Percentiles rank a stretch among this genome's conserved stretches.
These are phyloP conservation scores for Salticus scenicus DNA, from an alignment of 2,888 invertebrate species.

Conservation along the genomic window DNA sequence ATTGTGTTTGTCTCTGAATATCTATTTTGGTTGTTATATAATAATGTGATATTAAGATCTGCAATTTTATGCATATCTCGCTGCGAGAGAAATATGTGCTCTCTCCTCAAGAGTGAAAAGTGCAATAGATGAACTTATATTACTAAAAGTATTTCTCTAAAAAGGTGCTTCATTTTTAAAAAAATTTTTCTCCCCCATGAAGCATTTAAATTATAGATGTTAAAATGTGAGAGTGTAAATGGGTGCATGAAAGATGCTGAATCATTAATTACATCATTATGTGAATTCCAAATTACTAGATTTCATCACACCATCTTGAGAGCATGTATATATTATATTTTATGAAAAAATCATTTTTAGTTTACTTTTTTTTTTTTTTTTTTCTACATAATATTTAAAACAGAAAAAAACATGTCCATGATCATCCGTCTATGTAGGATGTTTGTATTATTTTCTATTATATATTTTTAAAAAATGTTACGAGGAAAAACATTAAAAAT, in stretches of 20 bases:
- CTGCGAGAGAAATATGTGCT: neutral
- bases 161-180: neutral
- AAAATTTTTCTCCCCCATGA: neutral
- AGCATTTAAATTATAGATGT: conserved; percentile 33
- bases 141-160: neutral
- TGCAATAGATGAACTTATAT: neutral
- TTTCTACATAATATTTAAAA: neutral
- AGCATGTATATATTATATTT: conserved; percentile 38
- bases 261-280: conserved; percentile 35
- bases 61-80: conserved; percentile 9
- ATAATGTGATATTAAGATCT: conserved; percentile 5
- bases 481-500: conserved; percentile 33
- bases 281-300: conserved; percentile 35
- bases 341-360: conserved; percentile 22
- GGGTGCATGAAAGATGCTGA: conserved; percentile 39
- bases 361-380: neutral
- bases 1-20: neutral
- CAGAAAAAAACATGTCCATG: conserved; percentile 57
- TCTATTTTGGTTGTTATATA: conserved; percentile 2
- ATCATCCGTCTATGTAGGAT: conserved; percentile 57
- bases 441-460: conserved; percentile 45
- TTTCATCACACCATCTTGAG: conserved; percentile 34
- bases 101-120: neutral
- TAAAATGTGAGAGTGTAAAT: conserved; percentile 55
- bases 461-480: conserved; percentile 40